phyloP scores from a whole-genome alignment of 2,113 vertebrate genomes.

The Platysteira castanea region DNA sequence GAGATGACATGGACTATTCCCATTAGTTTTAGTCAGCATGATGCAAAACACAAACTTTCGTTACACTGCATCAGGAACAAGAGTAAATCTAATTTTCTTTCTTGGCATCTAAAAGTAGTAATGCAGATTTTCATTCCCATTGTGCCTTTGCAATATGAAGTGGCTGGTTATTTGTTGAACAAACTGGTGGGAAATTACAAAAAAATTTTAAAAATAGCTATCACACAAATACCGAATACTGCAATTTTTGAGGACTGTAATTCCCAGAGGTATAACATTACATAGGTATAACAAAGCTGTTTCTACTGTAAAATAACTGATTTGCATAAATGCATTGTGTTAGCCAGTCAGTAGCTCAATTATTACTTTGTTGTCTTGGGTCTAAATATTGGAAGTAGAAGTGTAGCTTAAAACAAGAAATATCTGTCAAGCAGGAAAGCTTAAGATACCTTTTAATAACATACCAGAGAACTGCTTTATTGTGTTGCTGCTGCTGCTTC shows the following conservation, averaged over 20 bases:
- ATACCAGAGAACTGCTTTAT: conserved; percentile 15
- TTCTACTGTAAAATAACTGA: not conserved
- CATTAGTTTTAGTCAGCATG: not conserved
- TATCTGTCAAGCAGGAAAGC: conserved; percentile 54
- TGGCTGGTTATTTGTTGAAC: not conserved
- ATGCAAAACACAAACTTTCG: not conserved
- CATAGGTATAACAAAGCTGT: too few relatives aligned
- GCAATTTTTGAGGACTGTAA: not conserved
- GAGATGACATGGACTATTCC: not conserved
- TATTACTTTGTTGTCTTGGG: not conserved
- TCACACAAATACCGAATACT: not conserved
- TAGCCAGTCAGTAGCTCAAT: not conserved
- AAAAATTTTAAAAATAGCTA: not conserved
- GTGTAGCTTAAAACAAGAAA: conserved; percentile 54
- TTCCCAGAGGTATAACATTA: not conserved
- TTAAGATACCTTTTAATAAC: conserved; percentile 32
- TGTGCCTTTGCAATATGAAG: not conserved
- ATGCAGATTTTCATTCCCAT: not conserved
- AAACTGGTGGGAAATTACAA: not conserved
- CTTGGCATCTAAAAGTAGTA: not conserved
- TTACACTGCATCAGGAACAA: not conserved
- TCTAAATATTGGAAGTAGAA: conserved; percentile 33
- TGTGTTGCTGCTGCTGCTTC: not conserved
- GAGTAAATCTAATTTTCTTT: not conserved
- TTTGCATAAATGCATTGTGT: not conserved